These are phyloP conservation scores for Rachycentron canadum DNA, from an alignment of 2,797 vertebrate species.

Conservation along the genomic window DNA sequence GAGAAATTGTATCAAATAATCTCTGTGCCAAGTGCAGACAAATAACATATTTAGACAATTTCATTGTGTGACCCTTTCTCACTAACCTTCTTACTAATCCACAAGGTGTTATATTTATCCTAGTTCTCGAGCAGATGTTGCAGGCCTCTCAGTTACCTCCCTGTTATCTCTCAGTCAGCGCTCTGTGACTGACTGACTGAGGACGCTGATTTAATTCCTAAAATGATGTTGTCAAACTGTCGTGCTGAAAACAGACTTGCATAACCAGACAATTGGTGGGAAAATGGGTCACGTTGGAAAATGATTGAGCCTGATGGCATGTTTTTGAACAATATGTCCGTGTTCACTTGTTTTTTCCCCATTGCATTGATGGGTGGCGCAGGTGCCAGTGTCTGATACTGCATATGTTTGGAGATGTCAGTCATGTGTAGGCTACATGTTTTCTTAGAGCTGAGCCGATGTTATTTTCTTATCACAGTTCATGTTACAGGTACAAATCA, in stretches of 20 bases:
- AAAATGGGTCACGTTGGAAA: conserved; percentile 67
- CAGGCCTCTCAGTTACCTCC: conserved; percentile 8
- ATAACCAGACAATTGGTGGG: conserved; percentile 59
- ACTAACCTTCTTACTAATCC: background rate
- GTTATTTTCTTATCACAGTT: conserved; percentile 74
- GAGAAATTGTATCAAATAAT: background rate
- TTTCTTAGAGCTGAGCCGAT: conserved; percentile 54
- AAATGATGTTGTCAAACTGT: conserved; percentile 70
- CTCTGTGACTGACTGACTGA: conserved; percentile 16
- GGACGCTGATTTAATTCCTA: conserved; percentile 60
- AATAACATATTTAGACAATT: background rate
- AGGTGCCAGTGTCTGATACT: conserved; percentile 1
- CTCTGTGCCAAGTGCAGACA: background rate
- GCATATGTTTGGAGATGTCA: conserved; percentile 44
- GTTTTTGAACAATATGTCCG: conserved; percentile 53
- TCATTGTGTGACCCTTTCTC: background rate
- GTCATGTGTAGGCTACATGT: conserved; percentile 40
- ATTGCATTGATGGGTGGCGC: conserved; percentile 12
- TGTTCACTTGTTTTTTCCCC: conserved; percentile 6
- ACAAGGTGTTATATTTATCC: background rate
- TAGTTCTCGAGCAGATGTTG: background rate
- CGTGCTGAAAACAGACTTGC: conserved; percentile 54
- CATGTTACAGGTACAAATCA: conserved; percentile 81
- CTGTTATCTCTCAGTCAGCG: conserved; percentile 9
- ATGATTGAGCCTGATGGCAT: conserved; percentile 48